These are phyloP conservation scores for Hoplodrina blanda DNA, from an alignment of 2,888 invertebrate genomes.

Conservation along the genomic window DNA sequence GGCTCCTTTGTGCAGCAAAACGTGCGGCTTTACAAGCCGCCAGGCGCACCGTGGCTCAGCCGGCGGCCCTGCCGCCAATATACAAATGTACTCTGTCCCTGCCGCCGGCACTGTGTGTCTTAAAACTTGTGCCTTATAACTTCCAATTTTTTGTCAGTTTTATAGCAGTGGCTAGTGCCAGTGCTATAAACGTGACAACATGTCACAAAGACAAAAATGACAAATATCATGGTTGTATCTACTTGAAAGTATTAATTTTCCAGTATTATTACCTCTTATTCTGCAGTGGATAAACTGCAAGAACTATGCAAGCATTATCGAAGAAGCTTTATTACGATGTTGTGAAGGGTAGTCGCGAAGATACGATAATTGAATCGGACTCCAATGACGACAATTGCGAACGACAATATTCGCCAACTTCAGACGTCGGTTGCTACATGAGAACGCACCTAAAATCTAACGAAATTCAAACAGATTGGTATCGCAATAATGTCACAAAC, in stretches of 20 bases:
- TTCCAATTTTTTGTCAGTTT: no score
- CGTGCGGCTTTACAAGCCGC: no score
- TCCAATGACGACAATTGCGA: slow-evolving; percentile 5
- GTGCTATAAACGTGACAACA: not conserved
- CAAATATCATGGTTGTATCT: not conserved
- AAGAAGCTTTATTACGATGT: slow-evolving; percentile 42
- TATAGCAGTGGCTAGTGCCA: no score
- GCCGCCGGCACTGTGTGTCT: no score
- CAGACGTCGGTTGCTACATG: slow-evolving; percentile 48
- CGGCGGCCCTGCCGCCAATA: no score
- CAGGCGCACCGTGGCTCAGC: no score
- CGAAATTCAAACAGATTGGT: slow-evolving; percentile 36
- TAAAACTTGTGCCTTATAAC: no score
- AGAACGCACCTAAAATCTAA: slow-evolving; percentile 40
- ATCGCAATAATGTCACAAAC: slow-evolving; percentile 27
- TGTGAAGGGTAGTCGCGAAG: slow-evolving; percentile 35
- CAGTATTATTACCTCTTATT: slow-evolving; percentile 21
- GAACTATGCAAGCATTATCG: slow-evolving; percentile 38
- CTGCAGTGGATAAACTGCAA: not conserved
- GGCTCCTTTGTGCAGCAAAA: no score
- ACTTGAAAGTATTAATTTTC: slow-evolving; percentile 12
- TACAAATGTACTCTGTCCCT: no score
- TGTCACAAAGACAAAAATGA: slow-evolving; percentile 14
- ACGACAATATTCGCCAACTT: not conserved
- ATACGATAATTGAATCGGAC: slow-evolving; percentile 48